phyloP scores from a whole-genome alignment of 2,888 invertebrate genomes.

The Lepetodrilus schrolli region DNA sequence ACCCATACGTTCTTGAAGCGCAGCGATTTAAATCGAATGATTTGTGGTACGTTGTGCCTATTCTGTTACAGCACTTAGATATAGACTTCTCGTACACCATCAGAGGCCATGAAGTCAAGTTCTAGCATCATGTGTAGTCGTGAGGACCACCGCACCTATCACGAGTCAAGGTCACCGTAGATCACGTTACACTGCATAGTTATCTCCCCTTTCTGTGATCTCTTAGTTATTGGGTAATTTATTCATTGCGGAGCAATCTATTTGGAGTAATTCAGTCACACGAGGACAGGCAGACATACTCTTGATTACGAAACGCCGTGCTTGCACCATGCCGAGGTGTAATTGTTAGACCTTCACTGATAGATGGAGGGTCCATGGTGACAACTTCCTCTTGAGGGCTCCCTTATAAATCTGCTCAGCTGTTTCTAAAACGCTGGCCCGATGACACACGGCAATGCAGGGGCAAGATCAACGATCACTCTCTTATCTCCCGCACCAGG shows the following conservation, averaged over 20 bases:
- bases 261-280: slow-evolving; percentile 8
- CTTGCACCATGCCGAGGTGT: not conserved
- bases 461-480: slow-evolving; percentile 12
- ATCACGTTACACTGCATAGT: too few species aligned
- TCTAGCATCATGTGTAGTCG: too few species aligned
- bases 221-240: not conserved
- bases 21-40: too few species aligned
- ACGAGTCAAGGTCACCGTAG: too few species aligned
- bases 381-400: not conserved
- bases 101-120: too few species aligned
- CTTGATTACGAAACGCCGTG: not conserved
- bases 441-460: slow-evolving; percentile 7
- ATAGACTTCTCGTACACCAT: too few species aligned
- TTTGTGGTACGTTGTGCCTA: too few species aligned
- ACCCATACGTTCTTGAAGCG: too few species aligned
- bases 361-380: not conserved
- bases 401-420: slow-evolving; percentile 14
- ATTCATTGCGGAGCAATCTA: not conserved
- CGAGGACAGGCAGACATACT: not conserved
- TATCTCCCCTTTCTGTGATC: too few species aligned
- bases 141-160: too few species aligned
- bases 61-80: too few species aligned
- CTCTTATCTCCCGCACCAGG: slow-evolving; percentile 14
- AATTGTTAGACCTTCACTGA: slow-evolving; percentile 10
- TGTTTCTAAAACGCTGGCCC: not conserved